These are phyloP conservation scores for Phyllostomus hastatus DNA, from an alignment of 2,113 vertebrate species.

Conservation along the genomic window DNA sequence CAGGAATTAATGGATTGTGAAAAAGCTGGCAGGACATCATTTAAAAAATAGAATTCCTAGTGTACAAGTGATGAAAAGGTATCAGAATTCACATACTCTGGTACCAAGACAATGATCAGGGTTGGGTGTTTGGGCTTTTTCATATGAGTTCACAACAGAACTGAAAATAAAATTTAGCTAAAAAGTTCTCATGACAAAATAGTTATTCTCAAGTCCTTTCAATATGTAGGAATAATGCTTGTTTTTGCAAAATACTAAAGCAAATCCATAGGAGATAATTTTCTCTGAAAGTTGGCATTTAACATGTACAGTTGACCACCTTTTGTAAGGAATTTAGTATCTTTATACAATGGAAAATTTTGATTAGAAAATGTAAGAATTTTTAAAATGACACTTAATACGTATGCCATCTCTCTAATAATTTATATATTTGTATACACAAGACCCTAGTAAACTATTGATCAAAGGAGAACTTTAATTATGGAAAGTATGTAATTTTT, in stretches of 20 bases:
- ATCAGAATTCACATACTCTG: constrained; percentile 82
- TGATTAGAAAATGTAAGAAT: constrained; percentile 45
- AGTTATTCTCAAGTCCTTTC: constrained; percentile 35
- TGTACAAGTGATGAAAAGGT: constrained; percentile 84
- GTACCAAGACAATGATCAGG: constrained; percentile 70
- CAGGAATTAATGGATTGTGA: constrained; percentile 96
- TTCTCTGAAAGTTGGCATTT: neutral
- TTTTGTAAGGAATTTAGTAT: neutral
- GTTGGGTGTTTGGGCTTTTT: constrained; percentile 25
- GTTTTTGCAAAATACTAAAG: neutral
- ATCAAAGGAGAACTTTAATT: constrained; percentile 29
- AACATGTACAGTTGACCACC: neutral
- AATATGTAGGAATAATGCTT: neutral
- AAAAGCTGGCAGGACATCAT: constrained; percentile 93
- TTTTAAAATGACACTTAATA: neutral
- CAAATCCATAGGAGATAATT: constrained; percentile 1
- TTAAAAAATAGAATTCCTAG: constrained; percentile 89
- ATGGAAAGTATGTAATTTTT: constrained; percentile 42
- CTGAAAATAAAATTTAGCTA: constrained; percentile 51
- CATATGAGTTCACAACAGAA: constrained; percentile 39
- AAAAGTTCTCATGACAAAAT: constrained; percentile 32
- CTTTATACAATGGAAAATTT: constrained; percentile 2
- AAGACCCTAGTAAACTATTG: neutral
- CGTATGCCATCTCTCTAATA: neutral
- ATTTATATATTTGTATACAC: neutral